Percentiles rank a stretch among this genome's conserved stretches.
phyloP scores from a whole-genome alignment of 2,797 vertebrate genomes.

The Rhinoraja longicauda region DNA sequence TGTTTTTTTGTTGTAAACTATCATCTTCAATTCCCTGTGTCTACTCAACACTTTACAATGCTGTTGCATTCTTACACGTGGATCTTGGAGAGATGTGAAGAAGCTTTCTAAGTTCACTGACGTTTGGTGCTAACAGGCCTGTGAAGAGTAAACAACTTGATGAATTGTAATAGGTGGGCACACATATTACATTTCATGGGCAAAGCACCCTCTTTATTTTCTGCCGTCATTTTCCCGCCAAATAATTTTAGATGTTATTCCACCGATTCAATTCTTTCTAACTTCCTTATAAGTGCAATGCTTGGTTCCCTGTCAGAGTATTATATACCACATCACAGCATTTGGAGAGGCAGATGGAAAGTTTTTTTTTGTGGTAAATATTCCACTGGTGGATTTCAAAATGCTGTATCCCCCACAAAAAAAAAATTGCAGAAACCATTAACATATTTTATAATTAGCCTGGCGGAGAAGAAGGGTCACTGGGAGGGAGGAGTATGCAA shows the following conservation, averaged over 20 bases:
- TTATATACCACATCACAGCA: not conserved
- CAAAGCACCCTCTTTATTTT: not conserved
- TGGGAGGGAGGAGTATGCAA: not conserved
- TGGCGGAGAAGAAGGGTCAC: not conserved
- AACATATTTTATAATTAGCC: not conserved
- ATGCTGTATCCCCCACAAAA: not conserved
- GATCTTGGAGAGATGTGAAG: not conserved
- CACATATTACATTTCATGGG: not conserved
- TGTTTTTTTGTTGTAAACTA: no score
- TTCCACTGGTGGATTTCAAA: not conserved
- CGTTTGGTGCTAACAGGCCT: not conserved
- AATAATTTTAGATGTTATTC: not conserved
- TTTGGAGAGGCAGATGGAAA: not conserved
- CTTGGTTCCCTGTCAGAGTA: not conserved
- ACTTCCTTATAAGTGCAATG: not conserved
- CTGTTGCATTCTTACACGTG: not conserved
- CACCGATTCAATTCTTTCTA: not conserved
- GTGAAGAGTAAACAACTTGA: not conserved
- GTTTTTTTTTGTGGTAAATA: not conserved
- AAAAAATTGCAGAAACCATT: not conserved
- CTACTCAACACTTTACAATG: not conserved
- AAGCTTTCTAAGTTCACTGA: not conserved
- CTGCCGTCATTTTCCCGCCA: not conserved
- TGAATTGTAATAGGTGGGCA: not conserved
- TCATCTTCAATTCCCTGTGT: no score